Evolutionary conservation across 1,140 invertebrate species (phyloP), one percentile per base, ranked within the genome.

Genomic region (Tetragnatha versicolor): DNA sequence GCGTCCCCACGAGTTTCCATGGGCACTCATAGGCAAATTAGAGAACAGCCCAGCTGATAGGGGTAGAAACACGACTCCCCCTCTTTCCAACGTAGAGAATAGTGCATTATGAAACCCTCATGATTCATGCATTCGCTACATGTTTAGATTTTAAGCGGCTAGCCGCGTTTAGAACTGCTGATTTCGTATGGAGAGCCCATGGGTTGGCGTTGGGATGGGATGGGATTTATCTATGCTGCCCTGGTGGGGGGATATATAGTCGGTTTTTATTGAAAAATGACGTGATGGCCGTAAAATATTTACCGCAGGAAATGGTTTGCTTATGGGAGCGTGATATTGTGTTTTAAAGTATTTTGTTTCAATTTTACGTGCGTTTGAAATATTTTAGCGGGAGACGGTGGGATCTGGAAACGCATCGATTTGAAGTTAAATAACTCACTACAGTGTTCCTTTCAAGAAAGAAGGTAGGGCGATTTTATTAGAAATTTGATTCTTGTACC

Each of bases 121-220:
- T 73, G 70, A 73, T 73, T 73, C 70, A 73, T 73, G 70, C 55
- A 61, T 61, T 61, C 35, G 55, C 27, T 73, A 61, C 70, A 73
- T 35, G 55, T 73, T 73, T 61, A 60, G 55, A 47, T 73, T 58
- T 61, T 17, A 35, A 61, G n/a, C 14, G 53, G 27, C 5, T 37
- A 37, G 25, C 39, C 29, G 35, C 63, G 39, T 39, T 22, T 47
- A 42, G 20, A 45, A 27, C 31, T 22, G 12, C 66, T 53, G 47
- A 69, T 69, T 69, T 37, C 29, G 66, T 53, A 69, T 69, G 66
- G 66, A 53, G 25, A n/a, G n/a, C n/a, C n/a, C n/a, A n/a, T n/a
- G 66, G 49, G 29, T 29, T 49, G 45, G 22, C 47, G 49, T 25
- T 7, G 37, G 27, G 12, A 29, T 29, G 6, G 14, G 53, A n/a